Conservation (phyloP, 2,113 vertebrate species). For the Terrapene triunguis region DNA sequence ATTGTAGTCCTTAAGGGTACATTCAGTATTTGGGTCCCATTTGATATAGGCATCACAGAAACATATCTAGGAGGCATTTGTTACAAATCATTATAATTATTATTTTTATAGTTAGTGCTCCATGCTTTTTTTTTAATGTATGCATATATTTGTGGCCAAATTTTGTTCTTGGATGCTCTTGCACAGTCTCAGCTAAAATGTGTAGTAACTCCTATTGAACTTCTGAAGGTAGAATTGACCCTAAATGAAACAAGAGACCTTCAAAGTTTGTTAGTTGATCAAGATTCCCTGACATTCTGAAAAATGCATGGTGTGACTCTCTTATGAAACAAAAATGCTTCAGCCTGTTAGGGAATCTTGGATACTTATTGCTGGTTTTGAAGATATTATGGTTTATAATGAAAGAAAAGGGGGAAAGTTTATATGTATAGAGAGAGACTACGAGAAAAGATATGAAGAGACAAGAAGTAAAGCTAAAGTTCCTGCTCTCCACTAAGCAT, state of each 20-base stretch:
- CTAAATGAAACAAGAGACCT: background rate
- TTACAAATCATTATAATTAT: background rate
- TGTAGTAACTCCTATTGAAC: background rate
- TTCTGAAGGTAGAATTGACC: background rate
- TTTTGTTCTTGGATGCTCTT: rapidly evolving
- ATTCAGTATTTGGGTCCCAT: background rate
- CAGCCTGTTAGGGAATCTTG: background rate
- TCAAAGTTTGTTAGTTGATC: background rate
- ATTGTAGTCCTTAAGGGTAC: background rate
- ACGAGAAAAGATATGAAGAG: background rate
- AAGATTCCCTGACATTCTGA: background rate
- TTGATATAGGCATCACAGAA: background rate
- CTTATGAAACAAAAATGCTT: background rate
- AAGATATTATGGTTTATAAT: background rate
- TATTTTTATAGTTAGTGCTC: background rate
- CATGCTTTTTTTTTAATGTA: background rate
- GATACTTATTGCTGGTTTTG: background rate
- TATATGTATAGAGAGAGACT: too few species aligned
- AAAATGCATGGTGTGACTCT: background rate
- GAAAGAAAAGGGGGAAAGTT: too few species aligned
- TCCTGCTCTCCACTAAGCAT: background rate
- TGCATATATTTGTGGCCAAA: background rate
- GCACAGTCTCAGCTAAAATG: background rate
- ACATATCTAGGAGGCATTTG: too few species aligned
- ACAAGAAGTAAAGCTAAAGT: background rate